Evolutionary conservation across 2,113 vertebrate genomes (phyloP).

Genomic region (Phrynosoma platyrhinos): DNA sequence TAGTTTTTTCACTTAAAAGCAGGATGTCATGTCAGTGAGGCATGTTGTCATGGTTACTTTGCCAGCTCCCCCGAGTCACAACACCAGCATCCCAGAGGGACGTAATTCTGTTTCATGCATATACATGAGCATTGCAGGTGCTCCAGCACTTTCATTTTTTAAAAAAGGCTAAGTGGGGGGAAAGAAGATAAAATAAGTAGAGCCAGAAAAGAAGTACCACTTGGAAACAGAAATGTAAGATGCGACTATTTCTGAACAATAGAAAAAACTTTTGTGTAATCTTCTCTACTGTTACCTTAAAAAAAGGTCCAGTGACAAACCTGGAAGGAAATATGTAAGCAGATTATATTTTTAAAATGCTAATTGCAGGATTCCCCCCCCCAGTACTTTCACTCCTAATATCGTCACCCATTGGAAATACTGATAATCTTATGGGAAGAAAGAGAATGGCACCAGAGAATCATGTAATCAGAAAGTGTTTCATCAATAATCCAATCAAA

Average conservation of each 20-base stretch:
- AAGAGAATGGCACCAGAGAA: background rate
- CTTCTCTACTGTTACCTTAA: background rate
- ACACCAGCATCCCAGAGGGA: constrained; percentile 78
- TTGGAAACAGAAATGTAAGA: constrained; percentile 25
- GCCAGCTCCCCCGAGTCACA: constrained; percentile 79
- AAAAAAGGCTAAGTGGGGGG: constrained; percentile 68
- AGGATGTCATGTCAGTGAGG: constrained; percentile 71
- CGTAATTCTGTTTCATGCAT: constrained; percentile 79
- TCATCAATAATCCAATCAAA: background rate
- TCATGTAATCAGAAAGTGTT: background rate
- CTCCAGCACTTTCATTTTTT: constrained; percentile 77
- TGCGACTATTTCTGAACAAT: constrained; percentile 35
- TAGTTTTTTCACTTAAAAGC: constrained; percentile 70
- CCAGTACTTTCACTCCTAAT: background rate
- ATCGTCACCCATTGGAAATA: background rate
- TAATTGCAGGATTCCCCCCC: background rate
- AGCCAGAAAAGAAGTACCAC: constrained; percentile 57
- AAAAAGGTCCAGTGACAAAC: background rate
- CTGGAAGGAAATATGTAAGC: background rate
- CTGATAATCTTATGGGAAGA: background rate
- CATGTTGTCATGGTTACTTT: constrained; percentile 85
- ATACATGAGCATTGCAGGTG: constrained; percentile 79
- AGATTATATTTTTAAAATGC: background rate
- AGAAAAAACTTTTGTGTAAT: constrained; percentile 46
- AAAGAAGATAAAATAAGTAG: constrained; percentile 57